A percentile compares a stretch with the other conserved stretches of the same genome.
Conservation (phyloP, 2,113 vertebrate genomes). For the Reinhardtius hippoglossoides region DNA sequence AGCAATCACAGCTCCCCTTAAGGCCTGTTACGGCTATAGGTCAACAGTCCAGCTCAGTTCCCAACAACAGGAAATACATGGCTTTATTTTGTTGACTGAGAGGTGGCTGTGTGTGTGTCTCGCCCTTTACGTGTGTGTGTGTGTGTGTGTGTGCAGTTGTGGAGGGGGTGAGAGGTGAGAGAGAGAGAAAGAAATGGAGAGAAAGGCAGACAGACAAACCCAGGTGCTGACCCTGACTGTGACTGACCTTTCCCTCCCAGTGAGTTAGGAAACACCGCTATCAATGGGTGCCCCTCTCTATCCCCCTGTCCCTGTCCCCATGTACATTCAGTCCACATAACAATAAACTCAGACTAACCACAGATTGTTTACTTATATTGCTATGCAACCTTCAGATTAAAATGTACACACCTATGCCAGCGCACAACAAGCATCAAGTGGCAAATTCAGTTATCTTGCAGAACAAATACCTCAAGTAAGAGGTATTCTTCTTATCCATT, state of each 20-base stretch:
- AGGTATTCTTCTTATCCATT: too few species aligned
- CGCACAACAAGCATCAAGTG: neutral
- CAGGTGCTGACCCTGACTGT: slow-evolving; percentile 55
- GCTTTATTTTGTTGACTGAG: slow-evolving; percentile 60
- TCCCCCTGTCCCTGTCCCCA: neutral
- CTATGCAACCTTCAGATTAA: neutral
- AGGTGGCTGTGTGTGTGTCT: neutral
- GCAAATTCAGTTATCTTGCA: too few species aligned
- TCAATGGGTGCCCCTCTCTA: neutral
- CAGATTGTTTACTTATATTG: neutral
- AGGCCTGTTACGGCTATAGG: slow-evolving; percentile 63
- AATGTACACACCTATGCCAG: neutral
- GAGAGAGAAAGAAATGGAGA: neutral
- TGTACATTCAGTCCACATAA: neutral
- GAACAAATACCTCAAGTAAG: too few species aligned
- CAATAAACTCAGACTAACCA: neutral
- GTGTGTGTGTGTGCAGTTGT: neutral
- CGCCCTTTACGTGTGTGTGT: neutral
- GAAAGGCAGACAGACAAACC: slow-evolving; percentile 1
- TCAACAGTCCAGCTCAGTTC: slow-evolving; percentile 60
- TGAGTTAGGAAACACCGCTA: slow-evolving; percentile 15
- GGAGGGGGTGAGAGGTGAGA: neutral
- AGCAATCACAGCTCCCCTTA: slow-evolving; percentile 61
- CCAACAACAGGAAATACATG: slow-evolving; percentile 49
- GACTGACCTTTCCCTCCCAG: slow-evolving; percentile 52